phyloP scores from a whole-genome alignment of 1,140 invertebrate species.

The Physella acuta region DNA sequence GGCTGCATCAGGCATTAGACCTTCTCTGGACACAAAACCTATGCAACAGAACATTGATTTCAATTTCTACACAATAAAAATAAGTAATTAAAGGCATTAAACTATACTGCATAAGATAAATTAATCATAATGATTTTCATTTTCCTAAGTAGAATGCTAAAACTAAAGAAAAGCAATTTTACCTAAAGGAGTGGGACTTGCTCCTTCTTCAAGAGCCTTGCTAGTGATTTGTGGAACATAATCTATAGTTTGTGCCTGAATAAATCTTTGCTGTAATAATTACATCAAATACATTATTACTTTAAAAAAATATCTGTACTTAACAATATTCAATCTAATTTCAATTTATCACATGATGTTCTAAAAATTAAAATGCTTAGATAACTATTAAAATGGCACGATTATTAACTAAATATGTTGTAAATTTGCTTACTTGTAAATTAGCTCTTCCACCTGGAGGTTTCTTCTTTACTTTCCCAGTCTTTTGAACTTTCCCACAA shows the following conservation, averaged over 20 bases:
- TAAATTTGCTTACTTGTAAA: conserved; percentile 21
- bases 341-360: too few relatives aligned
- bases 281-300: not conserved
- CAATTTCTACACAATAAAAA: too few relatives aligned
- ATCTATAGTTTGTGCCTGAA: conserved; percentile 51
- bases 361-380: too few relatives aligned
- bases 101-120: too few relatives aligned
- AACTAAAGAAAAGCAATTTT: too few relatives aligned
- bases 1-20: conserved; percentile 73
- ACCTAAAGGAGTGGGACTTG: conserved; percentile 30
- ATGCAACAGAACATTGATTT: too few relatives aligned
- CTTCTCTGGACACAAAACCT: conserved; percentile 53
- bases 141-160: too few relatives aligned
- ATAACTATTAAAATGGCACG: too few relatives aligned
- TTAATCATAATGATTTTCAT: too few relatives aligned
- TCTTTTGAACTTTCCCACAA: conserved; percentile 3
- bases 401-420: too few relatives aligned
- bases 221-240: conserved; percentile 65
- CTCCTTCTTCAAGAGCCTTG: conserved; percentile 37
- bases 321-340: too few relatives aligned
- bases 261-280: conserved; percentile 52
- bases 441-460: conserved; percentile 23
- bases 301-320: not conserved
- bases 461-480: conserved; percentile 18
- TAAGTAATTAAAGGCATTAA: too few relatives aligned